These are phyloP conservation scores for Mus caroli DNA, from an alignment of 2,797 vertebrate species.

Conservation along the genomic window DNA sequence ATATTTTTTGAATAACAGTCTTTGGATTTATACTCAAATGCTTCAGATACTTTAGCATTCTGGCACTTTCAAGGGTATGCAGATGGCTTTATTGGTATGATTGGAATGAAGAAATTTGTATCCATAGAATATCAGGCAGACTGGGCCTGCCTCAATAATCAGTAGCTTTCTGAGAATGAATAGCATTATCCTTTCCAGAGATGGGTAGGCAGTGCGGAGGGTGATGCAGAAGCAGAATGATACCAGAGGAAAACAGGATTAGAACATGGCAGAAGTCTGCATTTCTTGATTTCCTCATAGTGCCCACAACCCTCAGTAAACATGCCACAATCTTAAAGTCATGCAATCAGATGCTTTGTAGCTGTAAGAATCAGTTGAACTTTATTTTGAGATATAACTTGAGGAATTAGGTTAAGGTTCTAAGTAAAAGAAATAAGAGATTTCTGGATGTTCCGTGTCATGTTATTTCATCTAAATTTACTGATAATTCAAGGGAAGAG, in stretches of 20 bases:
- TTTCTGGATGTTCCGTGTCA: neutral
- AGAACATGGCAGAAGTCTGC: neutral
- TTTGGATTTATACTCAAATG: constrained; percentile 11
- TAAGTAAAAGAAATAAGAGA: neutral
- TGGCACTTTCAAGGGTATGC: neutral
- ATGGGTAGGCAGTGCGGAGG: neutral
- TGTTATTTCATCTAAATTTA: constrained; percentile 18
- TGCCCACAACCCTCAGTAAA: neutral
- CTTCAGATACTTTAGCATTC: neutral
- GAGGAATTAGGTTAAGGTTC: constrained; percentile 4
- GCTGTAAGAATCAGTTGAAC: neutral
- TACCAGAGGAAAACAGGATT: neutral
- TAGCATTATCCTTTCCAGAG: neutral
- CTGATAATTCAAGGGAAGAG: constrained; percentile 19
- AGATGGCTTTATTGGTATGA: constrained; percentile 25
- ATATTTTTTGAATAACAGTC: constrained; percentile 45
- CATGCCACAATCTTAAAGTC: neutral
- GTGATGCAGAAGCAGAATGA: neutral
- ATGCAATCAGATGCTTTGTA: neutral
- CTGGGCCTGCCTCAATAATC: neutral
- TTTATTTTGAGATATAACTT: constrained; percentile 19
- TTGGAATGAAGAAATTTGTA: constrained; percentile 35
- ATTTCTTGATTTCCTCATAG: neutral
- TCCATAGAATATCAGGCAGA: constrained; percentile 41
- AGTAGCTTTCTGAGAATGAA: neutral